Percentiles rank a stretch among this genome's conserved stretches.
Evolutionary conservation across 1,140 invertebrate species (phyloP).

Genomic region (Metaphire vulgaris): DNA sequence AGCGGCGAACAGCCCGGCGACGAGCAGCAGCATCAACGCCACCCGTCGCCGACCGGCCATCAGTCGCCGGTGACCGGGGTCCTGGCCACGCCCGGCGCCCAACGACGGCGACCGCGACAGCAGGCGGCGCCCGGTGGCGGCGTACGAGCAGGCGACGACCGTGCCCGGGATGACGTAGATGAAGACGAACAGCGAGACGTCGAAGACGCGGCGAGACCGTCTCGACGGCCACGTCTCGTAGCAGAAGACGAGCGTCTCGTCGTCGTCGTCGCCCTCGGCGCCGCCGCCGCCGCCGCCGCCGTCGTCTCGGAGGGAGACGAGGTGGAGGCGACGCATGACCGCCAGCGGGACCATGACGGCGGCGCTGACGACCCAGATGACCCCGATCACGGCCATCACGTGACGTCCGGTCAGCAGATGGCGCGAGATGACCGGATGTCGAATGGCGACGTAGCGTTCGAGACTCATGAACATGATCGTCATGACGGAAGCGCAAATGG

Average conservation of each 20-base stretch:
- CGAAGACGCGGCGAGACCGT: slow-evolving; percentile 52
- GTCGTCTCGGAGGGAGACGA: slow-evolving; percentile 1
- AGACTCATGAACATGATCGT: slow-evolving; percentile 43
- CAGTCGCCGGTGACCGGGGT: background rate
- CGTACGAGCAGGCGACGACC: slow-evolving; percentile 65
- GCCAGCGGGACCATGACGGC: slow-evolving; percentile 39
- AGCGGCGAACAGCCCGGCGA: slow-evolving; percentile 67
- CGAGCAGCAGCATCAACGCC: slow-evolving; percentile 65
- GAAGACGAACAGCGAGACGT: slow-evolving; percentile 62
- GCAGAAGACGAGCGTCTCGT: slow-evolving; percentile 31
- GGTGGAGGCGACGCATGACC: slow-evolving; percentile 31
- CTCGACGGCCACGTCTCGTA: slow-evolving; percentile 37
- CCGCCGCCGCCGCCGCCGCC: no score
- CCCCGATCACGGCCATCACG: slow-evolving; percentile 29
- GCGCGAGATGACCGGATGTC: slow-evolving; percentile 40
- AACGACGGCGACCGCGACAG: slow-evolving; percentile 57
- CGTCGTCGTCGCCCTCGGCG: no score
- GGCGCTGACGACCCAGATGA: slow-evolving; percentile 38
- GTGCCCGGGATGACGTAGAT: slow-evolving; percentile 66
- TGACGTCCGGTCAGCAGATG: slow-evolving; percentile 33
- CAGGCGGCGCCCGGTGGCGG: slow-evolving; percentile 64
- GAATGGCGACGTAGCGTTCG: slow-evolving; percentile 42
- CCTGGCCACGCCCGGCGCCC: slow-evolving; percentile 34
- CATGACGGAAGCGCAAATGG: slow-evolving; percentile 39
- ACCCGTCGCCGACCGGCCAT: slow-evolving; percentile 61